Percentiles rank a stretch among this genome's conserved stretches.
These are phyloP conservation scores for Epinephelus cyanopodus DNA, from an alignment of 2,113 vertebrate species.

Conservation along the genomic window DNA sequence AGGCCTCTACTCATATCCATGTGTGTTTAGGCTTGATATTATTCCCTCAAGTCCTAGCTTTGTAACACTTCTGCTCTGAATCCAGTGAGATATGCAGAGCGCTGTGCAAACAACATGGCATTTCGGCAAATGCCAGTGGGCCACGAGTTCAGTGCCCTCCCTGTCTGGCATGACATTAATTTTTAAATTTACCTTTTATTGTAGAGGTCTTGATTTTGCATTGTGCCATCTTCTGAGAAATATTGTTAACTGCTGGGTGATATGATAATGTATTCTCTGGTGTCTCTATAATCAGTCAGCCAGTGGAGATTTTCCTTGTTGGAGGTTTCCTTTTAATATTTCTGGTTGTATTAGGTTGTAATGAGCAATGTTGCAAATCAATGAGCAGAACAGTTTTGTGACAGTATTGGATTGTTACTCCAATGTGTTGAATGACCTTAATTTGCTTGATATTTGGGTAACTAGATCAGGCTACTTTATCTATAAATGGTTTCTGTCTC, in stretches of 20 bases:
- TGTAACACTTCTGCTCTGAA: conserved; percentile 49
- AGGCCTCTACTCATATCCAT: conserved; percentile 23
- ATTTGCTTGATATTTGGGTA: not conserved
- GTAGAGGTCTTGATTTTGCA: not conserved
- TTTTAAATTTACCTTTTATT: not conserved
- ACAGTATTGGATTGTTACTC: not conserved
- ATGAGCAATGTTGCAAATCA: not conserved
- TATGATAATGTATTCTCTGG: not conserved
- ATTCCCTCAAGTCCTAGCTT: conserved; percentile 38
- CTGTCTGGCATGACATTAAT: not conserved
- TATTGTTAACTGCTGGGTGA: not conserved
- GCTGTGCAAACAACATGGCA: conserved; percentile 34
- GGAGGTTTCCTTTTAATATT: not conserved
- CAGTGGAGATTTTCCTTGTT: not conserved
- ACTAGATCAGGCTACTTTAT: not conserved
- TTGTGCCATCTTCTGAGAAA: not conserved
- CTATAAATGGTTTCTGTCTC: not conserved
- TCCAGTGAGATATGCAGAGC: conserved; percentile 35
- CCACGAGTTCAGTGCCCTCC: not conserved
- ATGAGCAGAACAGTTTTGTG: not conserved
- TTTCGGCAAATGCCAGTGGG: conserved; percentile 14
- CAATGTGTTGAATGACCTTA: not conserved
- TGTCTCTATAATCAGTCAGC: not conserved
- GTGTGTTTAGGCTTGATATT: conserved; percentile 45
- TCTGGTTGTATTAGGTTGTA: not conserved